A percentile compares a stretch with the other conserved stretches of the same genome.
Conservation (phyloP, 2,888 invertebrate genomes). For the Shargacucullia verbasci region DNA sequence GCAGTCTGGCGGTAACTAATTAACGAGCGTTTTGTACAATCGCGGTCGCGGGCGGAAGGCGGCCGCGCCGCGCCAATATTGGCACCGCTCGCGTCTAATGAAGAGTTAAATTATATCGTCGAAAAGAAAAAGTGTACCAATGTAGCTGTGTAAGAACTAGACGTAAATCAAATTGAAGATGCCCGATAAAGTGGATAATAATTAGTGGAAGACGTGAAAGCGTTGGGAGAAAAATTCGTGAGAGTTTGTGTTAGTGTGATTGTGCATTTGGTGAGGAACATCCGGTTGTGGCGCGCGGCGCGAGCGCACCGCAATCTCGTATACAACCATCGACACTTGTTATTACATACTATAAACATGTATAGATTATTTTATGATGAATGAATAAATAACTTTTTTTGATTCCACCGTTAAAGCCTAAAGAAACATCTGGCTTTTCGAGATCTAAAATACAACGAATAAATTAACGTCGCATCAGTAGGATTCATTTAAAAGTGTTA, state of each 20-base stretch:
- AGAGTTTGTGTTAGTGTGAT: slow-evolving; percentile 87
- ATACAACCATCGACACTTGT: slow-evolving; percentile 9
- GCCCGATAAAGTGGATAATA: slow-evolving; percentile 89
- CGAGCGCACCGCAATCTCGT: slow-evolving; percentile 17
- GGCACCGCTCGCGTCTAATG: slow-evolving; percentile 63
- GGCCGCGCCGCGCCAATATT: slow-evolving; percentile 67
- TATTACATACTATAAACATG: not conserved
- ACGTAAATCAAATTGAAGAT: slow-evolving; percentile 89
- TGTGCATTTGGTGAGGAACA: slow-evolving; percentile 85
- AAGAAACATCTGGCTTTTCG: slow-evolving; percentile 5
- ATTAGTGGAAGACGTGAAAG: slow-evolving; percentile 89
- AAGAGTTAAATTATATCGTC: slow-evolving; percentile 77
- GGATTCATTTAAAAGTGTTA: slow-evolving; percentile 23
- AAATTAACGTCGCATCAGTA: slow-evolving; percentile 22
- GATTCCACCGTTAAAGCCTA: not conserved
- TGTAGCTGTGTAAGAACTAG: slow-evolving; percentile 84
- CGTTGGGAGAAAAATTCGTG: slow-evolving; percentile 89
- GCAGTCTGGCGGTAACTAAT: slow-evolving; percentile 59
- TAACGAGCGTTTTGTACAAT: slow-evolving; percentile 47
- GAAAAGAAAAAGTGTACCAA: slow-evolving; percentile 88
- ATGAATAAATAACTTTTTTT: slow-evolving; percentile 2
- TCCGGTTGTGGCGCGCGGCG: slow-evolving; percentile 75
- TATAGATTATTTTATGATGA: slow-evolving; percentile 1
- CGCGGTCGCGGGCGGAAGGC: slow-evolving; percentile 57
- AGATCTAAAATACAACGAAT: slow-evolving; percentile 10